Percentiles rank a stretch among this genome's conserved stretches.
phyloP scores from a whole-genome alignment of 2,113 vertebrate species.

The Mixornis gularis region DNA sequence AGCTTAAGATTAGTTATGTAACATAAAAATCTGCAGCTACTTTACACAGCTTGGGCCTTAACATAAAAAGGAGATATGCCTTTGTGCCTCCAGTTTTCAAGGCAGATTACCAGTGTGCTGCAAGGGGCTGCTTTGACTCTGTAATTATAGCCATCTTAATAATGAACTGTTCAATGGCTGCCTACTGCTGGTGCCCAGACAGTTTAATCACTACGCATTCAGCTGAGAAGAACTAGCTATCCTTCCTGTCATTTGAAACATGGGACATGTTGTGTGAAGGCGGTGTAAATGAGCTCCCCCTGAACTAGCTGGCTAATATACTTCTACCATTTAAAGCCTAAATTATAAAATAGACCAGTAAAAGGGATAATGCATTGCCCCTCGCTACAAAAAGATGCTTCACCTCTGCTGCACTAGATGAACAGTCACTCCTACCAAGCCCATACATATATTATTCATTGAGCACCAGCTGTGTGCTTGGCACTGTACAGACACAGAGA shows the following conservation, averaged over 20 bases:
- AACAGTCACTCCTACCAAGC: conserved; percentile 5
- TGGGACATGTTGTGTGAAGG: conserved; percentile 46
- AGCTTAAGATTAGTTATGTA: neutral
- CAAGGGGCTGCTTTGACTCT: conserved; percentile 13
- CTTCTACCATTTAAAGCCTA: neutral
- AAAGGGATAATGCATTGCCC: neutral
- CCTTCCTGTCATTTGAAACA: conserved; percentile 45
- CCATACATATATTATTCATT: conserved; percentile 44
- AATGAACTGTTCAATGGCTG: conserved; percentile 36
- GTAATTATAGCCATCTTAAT: conserved; percentile 60
- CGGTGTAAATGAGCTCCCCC: neutral
- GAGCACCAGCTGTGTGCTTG: conserved; percentile 31
- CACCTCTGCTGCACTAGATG: neutral
- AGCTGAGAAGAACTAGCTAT: conserved; percentile 17
- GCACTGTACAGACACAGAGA: neutral
- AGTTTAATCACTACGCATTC: conserved; percentile 50
- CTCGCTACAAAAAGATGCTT: neutral
- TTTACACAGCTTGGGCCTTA: conserved; percentile 59
- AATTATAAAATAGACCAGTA: conserved; percentile 9
- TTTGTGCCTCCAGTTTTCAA: conserved; percentile 69
- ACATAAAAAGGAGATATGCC: conserved; percentile 68
- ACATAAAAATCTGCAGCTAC: conserved; percentile 55
- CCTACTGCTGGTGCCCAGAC: conserved; percentile 49
- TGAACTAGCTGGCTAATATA: neutral
- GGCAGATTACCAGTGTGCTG: conserved; percentile 69